Conservation (phyloP, 2,113 vertebrate genomes). For the Pelecanus crispus region DNA sequence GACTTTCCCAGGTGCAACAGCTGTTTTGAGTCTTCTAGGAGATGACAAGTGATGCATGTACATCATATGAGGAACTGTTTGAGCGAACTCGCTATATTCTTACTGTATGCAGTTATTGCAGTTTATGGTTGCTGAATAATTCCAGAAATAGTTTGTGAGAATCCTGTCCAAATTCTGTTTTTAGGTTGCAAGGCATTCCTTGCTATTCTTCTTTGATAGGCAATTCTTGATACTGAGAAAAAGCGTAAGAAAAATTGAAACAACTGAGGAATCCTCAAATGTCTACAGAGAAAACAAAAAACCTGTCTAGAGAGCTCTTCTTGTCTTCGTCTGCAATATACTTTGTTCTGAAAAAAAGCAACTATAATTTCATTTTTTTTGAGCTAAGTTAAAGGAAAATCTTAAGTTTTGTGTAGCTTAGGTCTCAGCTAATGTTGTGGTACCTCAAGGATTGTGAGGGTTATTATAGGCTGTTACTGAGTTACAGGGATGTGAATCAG, state of each 20-base stretch:
- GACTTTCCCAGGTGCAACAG: not conserved
- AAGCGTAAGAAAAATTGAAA: not conserved
- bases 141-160: not conserved
- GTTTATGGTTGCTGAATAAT: not conserved
- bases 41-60: not conserved
- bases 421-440: not conserved
- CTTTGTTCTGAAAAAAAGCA: not conserved
- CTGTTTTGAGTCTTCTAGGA: not conserved
- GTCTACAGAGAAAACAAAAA: rapidly evolving
- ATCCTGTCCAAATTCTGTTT: not conserved
- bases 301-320: not conserved
- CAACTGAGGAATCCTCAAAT: not conserved
- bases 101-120: not conserved
- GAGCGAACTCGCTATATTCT: not conserved
- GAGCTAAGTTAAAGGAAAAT: not conserved
- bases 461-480: not conserved
- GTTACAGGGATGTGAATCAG: not conserved
- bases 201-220: not conserved
- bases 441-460: not conserved
- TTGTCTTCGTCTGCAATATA: not conserved
- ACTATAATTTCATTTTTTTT: not conserved
- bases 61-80: not conserved
- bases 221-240: not conserved
- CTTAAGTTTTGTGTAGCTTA: not conserved
- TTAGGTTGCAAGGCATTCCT: not conserved